Evolutionary conservation across 1,140 invertebrate species (phyloP), one percentile per base, ranked within the genome.

Genomic region (Dufourea novaeangliae): DNA sequence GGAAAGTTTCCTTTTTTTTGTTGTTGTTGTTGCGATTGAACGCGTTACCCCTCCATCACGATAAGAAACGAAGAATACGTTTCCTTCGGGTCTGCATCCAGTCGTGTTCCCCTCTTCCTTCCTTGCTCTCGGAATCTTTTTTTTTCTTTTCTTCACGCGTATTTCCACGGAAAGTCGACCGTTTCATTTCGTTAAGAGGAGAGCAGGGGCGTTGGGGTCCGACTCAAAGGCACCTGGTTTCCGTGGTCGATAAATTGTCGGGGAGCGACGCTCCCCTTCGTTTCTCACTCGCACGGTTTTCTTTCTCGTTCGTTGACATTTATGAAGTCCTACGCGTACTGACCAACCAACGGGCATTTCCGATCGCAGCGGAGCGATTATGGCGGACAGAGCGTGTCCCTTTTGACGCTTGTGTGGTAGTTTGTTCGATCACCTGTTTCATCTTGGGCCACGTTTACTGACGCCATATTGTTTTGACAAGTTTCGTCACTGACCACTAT

Each of bases 121-220:
- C 12, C 11, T 12, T 11, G 4, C 17, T 66, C 27, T n/a, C 62
- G 20, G 39, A 29, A 50, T 70, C 11, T 32, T 37, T 46, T 37
- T 20, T 27, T 39, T 61, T 39, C 14, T 27, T 32, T 11, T 27
- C 12, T 17, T 69, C 41, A 52, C 68, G 57, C 56, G 57, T 57
- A 62, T 63, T 70, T 46, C 80, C 56, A 68, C 63, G 27, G 39
- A 77, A 83, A 74, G 69, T 83, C 71, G 59, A 29, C 27, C 70
- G 56, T 76, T 85, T 74, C 81, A 82, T 79, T 85, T 85, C 78
- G 59, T 76, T 83, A 80, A 83, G 46, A 84, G 82, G 44, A 63
- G 59, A 63, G 59, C 29, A 56, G 25, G 44, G 44, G 80, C 80
- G 74, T 64, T 59, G 32, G 54, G 82, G 64, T 66, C 52, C 79